phyloP scores from a whole-genome alignment of 2,888 invertebrate species.

The Polydesmus complanatus region DNA sequence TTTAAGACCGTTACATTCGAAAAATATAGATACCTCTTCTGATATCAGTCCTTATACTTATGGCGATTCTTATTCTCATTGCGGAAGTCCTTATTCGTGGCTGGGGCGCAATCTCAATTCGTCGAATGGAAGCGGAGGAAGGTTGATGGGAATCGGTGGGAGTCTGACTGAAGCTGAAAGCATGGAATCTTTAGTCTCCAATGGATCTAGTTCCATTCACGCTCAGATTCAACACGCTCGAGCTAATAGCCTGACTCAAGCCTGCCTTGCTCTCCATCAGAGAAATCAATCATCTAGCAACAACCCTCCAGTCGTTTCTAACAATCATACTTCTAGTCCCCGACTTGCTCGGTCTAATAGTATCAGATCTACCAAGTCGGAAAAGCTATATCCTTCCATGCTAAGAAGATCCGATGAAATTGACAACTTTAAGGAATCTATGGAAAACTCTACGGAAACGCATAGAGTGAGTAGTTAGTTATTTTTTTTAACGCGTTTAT shows the following conservation, averaged over 20 bases:
- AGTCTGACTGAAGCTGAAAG: slow-evolving; percentile 82
- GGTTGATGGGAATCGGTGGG: slow-evolving; percentile 18
- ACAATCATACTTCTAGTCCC: slow-evolving; percentile 24
- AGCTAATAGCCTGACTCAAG: slow-evolving; percentile 51
- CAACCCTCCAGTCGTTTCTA: slow-evolving; percentile 20
- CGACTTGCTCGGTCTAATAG: slow-evolving; percentile 79
- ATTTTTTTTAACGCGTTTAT: too few species aligned
- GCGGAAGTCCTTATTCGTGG: slow-evolving; percentile 19
- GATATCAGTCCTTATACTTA: neutral
- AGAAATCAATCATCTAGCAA: slow-evolving; percentile 27
- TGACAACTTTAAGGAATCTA: slow-evolving; percentile 42
- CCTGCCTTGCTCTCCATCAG: slow-evolving; percentile 41
- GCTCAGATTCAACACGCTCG: slow-evolving; percentile 58
- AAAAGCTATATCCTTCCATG: slow-evolving; percentile 87
- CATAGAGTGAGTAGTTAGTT: neutral
- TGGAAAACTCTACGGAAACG: neutral
- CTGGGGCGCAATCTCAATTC: slow-evolving; percentile 21
- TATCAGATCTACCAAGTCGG: slow-evolving; percentile 88
- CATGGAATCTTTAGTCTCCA: slow-evolving; percentile 43
- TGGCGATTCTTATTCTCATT: neutral
- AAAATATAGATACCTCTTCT: neutral
- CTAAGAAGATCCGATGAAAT: slow-evolving; percentile 65
- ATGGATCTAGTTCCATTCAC: slow-evolving; percentile 28
- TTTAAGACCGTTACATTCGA: neutral
- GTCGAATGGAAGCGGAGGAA: slow-evolving; percentile 9